Percentiles rank a stretch among this genome's conserved stretches.
phyloP scores from a whole-genome alignment of 2,113 vertebrate species.

The Cynocephalus volans region DNA sequence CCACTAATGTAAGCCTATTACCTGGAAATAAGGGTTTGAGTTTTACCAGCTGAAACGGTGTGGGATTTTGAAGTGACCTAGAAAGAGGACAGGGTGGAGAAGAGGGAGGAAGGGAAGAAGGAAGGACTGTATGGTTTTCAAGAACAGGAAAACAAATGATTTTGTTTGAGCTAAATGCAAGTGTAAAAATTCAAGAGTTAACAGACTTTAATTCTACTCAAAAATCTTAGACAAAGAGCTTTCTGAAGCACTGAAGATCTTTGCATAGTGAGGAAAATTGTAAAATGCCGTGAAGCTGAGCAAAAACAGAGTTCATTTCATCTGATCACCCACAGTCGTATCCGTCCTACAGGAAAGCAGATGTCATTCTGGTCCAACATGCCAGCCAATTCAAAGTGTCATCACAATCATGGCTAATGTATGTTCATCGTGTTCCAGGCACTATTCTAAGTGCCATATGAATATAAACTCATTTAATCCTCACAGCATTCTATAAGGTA shows the following conservation, averaged over 20 bases:
- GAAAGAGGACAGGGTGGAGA: neutral
- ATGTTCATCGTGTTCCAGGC: neutral
- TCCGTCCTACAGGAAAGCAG: neutral
- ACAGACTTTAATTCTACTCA: neutral
- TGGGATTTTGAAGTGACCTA: neutral
- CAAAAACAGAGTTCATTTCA: neutral
- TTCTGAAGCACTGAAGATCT: neutral
- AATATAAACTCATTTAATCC: neutral
- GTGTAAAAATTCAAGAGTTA: neutral
- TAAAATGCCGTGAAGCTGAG: neutral
- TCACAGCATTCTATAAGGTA: rapidly evolving
- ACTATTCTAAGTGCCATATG: neutral
- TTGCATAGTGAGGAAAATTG: neutral
- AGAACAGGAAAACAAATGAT: constrained; percentile 35
- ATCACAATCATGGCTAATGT: neutral
- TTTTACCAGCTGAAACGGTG: neutral
- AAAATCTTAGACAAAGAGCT: constrained; percentile 25
- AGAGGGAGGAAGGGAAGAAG: neutral
- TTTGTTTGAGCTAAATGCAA: constrained; percentile 50
- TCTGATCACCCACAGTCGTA: rapidly evolving
- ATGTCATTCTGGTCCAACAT: neutral
- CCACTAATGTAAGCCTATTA: neutral
- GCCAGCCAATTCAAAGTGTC: neutral
- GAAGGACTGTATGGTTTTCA: constrained; percentile 34
- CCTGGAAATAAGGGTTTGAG: neutral